Percentiles rank a stretch among this genome's conserved stretches.
phyloP scores from a whole-genome alignment of 2,797 vertebrate species.

The Dermochelys coriacea region DNA sequence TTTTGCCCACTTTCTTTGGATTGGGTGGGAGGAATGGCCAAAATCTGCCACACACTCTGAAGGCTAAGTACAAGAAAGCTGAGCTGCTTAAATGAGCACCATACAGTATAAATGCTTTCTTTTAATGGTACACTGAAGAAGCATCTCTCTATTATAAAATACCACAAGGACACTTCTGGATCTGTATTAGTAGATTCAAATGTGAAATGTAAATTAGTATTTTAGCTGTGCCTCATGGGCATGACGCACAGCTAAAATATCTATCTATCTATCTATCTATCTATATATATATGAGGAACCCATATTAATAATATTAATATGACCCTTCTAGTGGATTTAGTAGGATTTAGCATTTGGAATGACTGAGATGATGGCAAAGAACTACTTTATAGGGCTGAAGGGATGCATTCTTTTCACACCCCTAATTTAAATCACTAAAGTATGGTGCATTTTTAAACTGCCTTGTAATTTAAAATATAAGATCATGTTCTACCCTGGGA shows the following conservation, averaged over 20 bases:
- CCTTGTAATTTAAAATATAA: not conserved
- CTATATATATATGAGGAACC: not conserved
- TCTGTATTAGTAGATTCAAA: not conserved
- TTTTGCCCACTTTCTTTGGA: not conserved
- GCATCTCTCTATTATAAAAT: not conserved
- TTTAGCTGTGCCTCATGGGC: not conserved
- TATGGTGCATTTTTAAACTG: not conserved
- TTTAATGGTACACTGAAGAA: not conserved
- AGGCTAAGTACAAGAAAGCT: not conserved
- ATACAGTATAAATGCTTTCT: not conserved
- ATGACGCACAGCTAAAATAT: not conserved
- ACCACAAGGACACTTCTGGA: not conserved
- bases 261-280: too few relatives aligned
- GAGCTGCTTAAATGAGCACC: not conserved
- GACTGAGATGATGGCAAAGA: constrained; percentile 13
- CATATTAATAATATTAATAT: not conserved
- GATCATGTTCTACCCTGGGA: not conserved
- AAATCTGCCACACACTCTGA: not conserved
- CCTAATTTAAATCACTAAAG: not conserved
- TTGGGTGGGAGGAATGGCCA: not conserved
- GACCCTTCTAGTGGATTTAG: not conserved
- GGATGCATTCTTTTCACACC: not conserved
- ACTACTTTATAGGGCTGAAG: not conserved
- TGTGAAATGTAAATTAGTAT: not conserved
- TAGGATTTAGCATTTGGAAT: not conserved